Evolutionary conservation across 2,113 vertebrate species (phyloP).

Genomic region (Notothenia coriiceps): DNA sequence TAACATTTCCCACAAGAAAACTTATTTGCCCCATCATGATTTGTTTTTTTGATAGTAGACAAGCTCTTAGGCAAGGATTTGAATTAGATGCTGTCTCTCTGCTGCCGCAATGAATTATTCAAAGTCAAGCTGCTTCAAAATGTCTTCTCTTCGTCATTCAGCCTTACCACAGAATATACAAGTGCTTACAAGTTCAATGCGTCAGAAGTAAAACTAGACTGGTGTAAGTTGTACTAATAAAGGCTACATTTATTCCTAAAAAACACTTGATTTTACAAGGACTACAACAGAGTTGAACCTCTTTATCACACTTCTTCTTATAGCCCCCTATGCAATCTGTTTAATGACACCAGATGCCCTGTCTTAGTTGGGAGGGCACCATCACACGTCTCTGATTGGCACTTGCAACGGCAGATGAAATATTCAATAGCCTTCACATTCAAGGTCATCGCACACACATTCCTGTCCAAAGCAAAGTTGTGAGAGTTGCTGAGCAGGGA

Average conservation of each 20-base stretch:
- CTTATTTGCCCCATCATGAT: background rate
- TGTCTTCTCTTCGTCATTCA: slow-evolving; percentile 35
- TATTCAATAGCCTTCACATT: slow-evolving; percentile 47
- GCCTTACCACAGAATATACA: slow-evolving; percentile 14
- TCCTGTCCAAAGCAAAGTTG: slow-evolving; percentile 26
- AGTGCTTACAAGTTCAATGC: background rate
- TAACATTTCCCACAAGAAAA: background rate
- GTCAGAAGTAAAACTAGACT: background rate
- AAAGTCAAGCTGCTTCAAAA: slow-evolving; percentile 44
- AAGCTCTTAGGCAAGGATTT: slow-evolving; percentile 10
- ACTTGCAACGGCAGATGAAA: slow-evolving; percentile 35
- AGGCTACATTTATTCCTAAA: background rate
- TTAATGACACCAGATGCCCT: slow-evolving; percentile 16
- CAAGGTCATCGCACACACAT: slow-evolving; percentile 49
- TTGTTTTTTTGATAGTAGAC: background rate
- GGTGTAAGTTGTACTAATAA: background rate
- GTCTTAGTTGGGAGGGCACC: slow-evolving; percentile 32
- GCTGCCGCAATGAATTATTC: slow-evolving; percentile 44
- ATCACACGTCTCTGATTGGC: slow-evolving; percentile 27
- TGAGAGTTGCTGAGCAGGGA: slow-evolving; percentile 19
- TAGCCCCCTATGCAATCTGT: background rate
- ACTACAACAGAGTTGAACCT: background rate
- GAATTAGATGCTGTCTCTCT: slow-evolving; percentile 5
- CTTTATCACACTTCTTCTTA: background rate
- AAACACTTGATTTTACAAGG: background rate